Conservation (phyloP, 1,140 invertebrate species). For the Temnothorax longispinosus region DNA sequence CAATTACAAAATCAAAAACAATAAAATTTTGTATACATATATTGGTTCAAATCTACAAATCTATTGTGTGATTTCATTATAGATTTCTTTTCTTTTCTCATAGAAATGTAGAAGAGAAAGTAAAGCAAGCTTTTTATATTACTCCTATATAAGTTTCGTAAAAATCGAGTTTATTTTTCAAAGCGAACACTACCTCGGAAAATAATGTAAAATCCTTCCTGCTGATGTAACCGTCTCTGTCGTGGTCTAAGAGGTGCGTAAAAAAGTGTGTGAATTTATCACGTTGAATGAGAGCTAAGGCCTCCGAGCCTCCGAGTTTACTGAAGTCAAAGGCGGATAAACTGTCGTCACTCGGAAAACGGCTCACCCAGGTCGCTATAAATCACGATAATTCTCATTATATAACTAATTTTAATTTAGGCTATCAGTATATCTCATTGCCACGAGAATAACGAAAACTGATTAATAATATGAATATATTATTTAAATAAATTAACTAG, state of each 20-base stretch:
- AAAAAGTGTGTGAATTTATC: conserved; percentile 91
- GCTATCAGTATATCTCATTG: background rate
- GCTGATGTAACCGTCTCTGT: conserved; percentile 89
- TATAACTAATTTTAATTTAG: background rate
- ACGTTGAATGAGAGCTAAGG: conserved; percentile 87
- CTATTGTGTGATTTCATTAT: background rate
- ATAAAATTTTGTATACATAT: background rate
- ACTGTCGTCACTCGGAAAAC: conserved; percentile 86
- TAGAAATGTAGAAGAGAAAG: background rate
- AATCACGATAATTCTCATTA: conserved; percentile 11
- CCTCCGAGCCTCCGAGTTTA: conserved; percentile 75
- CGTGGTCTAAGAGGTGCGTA: conserved; percentile 89
- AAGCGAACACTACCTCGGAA: conserved; percentile 87
- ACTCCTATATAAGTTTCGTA: too few relatives aligned
- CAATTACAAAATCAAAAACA: conserved; percentile 16
- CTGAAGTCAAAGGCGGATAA: conserved; percentile 34
- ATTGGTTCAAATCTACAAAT: background rate
- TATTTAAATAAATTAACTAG: background rate
- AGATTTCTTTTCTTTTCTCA: background rate
- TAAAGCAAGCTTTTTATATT: background rate
- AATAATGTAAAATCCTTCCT: conserved; percentile 90
- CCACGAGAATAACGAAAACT: background rate
- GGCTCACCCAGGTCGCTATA: conserved; percentile 89
- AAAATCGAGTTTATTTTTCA: conserved; percentile 1
- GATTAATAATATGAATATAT: background rate